Conservation (phyloP, 2,797 vertebrate species). For the Coranthus polyacanthus region DNA sequence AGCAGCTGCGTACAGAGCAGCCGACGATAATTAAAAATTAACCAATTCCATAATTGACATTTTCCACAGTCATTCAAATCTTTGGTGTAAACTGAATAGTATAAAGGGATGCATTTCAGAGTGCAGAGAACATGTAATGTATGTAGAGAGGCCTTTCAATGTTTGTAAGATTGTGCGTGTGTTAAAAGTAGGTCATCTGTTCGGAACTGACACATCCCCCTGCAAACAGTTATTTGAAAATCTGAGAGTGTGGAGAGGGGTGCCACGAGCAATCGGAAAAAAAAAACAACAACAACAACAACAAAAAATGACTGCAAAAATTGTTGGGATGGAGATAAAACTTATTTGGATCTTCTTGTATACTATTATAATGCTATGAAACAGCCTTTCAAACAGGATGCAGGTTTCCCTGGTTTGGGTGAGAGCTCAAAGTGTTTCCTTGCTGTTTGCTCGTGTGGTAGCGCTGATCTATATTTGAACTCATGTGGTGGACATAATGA, state of each 20-base stretch:
- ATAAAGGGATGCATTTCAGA: conserved; percentile 52
- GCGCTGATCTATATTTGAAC: conserved; percentile 68
- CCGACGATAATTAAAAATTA: conserved; percentile 82
- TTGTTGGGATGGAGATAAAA: conserved; percentile 71
- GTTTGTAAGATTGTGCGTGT: conserved; percentile 73
- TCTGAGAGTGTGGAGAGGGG: conserved; percentile 75
- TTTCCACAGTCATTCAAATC: conserved; percentile 67
- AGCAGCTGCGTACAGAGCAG: conserved; percentile 73
- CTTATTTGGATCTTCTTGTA: conserved; percentile 67
- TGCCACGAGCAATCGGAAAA: conserved; percentile 73
- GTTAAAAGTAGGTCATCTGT: conserved; percentile 87
- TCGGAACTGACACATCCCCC: conserved; percentile 84
- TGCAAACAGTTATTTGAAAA: conserved; percentile 85
- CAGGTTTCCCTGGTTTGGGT: conserved; percentile 67
- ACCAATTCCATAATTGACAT: conserved; percentile 79
- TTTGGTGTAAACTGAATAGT: conserved; percentile 55
- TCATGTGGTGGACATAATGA: conserved; percentile 71
- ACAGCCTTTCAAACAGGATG: conserved; percentile 68
- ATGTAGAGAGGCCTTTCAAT: conserved; percentile 69
- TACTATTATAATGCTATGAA: conserved; percentile 70
- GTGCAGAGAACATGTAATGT: conserved; percentile 63
- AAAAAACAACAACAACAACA: conserved; percentile 51
- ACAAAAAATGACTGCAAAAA: conserved; percentile 81
- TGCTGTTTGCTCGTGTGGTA: conserved; percentile 59
- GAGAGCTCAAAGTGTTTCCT: conserved; percentile 35